These are phyloP conservation scores for Cryptophagus acutangulus DNA, from an alignment of 2,888 invertebrate species.

Conservation along the genomic window DNA sequence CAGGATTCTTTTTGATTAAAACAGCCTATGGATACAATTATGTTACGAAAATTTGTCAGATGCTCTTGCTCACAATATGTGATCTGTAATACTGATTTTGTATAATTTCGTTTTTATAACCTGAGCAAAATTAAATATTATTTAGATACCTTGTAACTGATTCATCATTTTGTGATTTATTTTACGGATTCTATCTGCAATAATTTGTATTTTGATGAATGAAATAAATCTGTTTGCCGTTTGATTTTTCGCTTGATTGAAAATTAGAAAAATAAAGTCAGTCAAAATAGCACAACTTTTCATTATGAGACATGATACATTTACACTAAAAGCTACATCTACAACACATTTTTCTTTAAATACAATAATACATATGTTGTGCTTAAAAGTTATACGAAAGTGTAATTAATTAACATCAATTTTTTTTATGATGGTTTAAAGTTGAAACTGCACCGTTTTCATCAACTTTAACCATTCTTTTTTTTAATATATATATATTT, in stretches of 20 bases:
- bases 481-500: slow-evolving; percentile 18
- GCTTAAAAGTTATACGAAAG: slow-evolving; percentile 27
- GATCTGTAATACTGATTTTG: too few species aligned
- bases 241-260: too few species aligned
- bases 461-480: slow-evolving; percentile 26
- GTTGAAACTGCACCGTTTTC: slow-evolving; percentile 34
- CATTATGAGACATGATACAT: slow-evolving; percentile 2
- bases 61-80: slow-evolving; percentile 22
- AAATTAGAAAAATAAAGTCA: too few species aligned
- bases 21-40: slow-evolving; percentile 24
- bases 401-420: slow-evolving; percentile 16
- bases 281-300: too few species aligned
- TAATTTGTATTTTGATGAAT: too few species aligned
- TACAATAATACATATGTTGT: slow-evolving; percentile 27
- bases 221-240: too few species aligned
- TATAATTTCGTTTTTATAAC: too few species aligned
- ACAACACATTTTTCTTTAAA: slow-evolving; percentile 27
- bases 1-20: slow-evolving; percentile 6
- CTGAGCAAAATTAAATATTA: too few species aligned
- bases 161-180: too few species aligned
- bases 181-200: too few species aligned
- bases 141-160: too few species aligned
- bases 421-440: slow-evolving; percentile 27
- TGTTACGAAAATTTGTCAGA: slow-evolving; percentile 10
- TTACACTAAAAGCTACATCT: slow-evolving; percentile 18